Base-by-base conservation (phyloP, 2,797 vertebrate genomes). In the Crenuchus spilurus region DNA sequence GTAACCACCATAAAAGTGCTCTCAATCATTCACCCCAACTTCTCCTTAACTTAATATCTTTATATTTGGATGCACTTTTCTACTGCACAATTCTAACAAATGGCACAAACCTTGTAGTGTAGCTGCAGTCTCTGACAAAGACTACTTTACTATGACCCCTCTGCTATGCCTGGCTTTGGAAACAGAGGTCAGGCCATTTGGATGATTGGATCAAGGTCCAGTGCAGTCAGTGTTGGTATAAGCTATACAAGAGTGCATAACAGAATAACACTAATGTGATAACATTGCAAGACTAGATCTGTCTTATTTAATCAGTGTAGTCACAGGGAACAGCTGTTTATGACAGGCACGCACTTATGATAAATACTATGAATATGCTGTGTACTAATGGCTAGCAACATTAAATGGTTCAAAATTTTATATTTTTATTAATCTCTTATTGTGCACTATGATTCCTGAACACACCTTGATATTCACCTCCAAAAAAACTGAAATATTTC, bases 271-370 rank as follows among this genome's bases (percentile, higher is more conserved):
- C 41, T 67, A 74, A 60, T 58, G 52, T 41, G 44, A 51, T 67
- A 74, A 51, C 24, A 30, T 9, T 30, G 24, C 26, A 2, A 39
- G 52, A 60, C 33, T 30, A 49, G 42, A 67, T 42, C 30, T 67
- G 54, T 49, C 54, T 41, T 74, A 58, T 74, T 67, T 41, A 67
- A 60, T 74, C 31, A 67, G 48, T 35, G 16, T 11, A 9, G 67
- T 46, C 31, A 8, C 35, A 57, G 26, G 58, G 33, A 41, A 37
- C 8, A 13, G 18, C 33, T 11, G 9, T 6, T 20, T 60, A 39
- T 22, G 8, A 2, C 58, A 48, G 52, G 58, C 42, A 33, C 51
- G 67, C 72, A 52, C 74, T 3, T n/a, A n/a, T n/a, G n/a, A n/a
- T n/a, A n/a, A n/a, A n/a, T n/a, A n/a, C n/a, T n/a, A n/a, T n/a